phyloP scores from a whole-genome alignment of 2,888 invertebrate genomes.

The Netelia inedita region DNA sequence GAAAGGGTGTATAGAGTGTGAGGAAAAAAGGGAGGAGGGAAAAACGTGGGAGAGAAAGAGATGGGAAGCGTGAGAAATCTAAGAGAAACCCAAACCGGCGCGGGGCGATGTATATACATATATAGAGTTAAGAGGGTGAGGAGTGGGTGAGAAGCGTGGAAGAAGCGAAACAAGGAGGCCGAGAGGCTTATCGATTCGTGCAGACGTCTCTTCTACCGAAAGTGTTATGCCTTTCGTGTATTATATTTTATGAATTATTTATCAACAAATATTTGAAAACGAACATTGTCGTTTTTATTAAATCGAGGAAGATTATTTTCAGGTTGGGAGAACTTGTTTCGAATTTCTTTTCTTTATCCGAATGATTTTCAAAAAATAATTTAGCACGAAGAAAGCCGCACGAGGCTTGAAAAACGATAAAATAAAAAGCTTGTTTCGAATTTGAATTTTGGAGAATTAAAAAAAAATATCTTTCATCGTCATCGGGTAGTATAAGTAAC shows the following conservation, averaged over 20 bases:
- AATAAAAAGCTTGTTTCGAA: too few species aligned
- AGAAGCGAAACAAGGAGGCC: slow-evolving; percentile 59
- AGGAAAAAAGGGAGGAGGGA: slow-evolving; percentile 28
- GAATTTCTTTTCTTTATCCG: too few species aligned
- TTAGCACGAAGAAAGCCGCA: too few species aligned
- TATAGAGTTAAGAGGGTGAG: slow-evolving; percentile 14
- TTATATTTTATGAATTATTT: slow-evolving; percentile 4
- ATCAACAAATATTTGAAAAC: too few species aligned
- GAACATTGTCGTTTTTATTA: too few species aligned
- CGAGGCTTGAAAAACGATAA: too few species aligned
- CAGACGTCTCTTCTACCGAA: slow-evolving; percentile 53
- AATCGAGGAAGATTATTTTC: too few species aligned
- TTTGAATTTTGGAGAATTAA: too few species aligned
- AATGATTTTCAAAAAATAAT: too few species aligned
- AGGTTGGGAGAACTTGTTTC: too few species aligned
- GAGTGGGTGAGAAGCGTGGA: slow-evolving; percentile 38
- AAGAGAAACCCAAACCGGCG: slow-evolving; percentile 38
- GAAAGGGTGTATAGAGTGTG: slow-evolving; percentile 3
- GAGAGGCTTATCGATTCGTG: slow-evolving; percentile 71
- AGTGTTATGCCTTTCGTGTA: slow-evolving; percentile 18
- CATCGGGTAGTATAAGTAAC: too few species aligned
- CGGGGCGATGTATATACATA: slow-evolving; percentile 3
- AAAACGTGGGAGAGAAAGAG: slow-evolving; percentile 35
- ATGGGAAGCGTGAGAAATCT: slow-evolving; percentile 57
- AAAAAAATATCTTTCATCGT: too few species aligned